Evolutionary conservation across 2,797 vertebrate species (phyloP).

Genomic region (Yasuhikotakia modesta): DNA sequence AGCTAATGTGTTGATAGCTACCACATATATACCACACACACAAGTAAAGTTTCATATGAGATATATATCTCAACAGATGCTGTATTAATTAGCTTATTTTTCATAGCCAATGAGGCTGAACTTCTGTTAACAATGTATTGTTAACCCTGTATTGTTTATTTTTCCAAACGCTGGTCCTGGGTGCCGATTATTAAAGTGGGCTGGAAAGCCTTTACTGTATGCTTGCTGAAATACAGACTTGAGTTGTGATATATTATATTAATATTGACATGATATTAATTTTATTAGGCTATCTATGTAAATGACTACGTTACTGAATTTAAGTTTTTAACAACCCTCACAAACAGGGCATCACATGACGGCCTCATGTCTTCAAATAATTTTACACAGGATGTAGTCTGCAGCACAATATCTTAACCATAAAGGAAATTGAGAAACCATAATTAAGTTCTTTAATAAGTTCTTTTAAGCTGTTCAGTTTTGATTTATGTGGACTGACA

Average conservation of each 20-base stretch:
- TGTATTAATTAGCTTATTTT: background rate
- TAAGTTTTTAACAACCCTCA: no score
- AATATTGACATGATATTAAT: background rate
- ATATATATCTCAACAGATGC: background rate
- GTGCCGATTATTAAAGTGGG: conserved; percentile 1
- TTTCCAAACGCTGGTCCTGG: conserved; percentile 47
- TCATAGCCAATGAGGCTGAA: background rate
- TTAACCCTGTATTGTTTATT: conserved; percentile 44
- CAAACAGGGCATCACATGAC: no score
- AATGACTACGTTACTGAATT: no score
- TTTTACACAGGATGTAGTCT: no score
- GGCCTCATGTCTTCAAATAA: no score
- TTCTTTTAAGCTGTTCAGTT: no score
- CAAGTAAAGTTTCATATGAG: no score
- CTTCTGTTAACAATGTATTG: conserved; percentile 18
- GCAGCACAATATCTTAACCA: no score
- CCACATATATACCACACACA: no score
- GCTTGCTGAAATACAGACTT: background rate
- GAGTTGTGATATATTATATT: conserved; percentile 14
- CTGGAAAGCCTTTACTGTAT: background rate
- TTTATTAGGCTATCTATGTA: background rate
- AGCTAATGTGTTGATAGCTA: background rate
- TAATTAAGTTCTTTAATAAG: no score
- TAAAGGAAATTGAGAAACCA: no score
- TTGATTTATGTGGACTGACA: no score